Conservation (phyloP, 2,797 vertebrate species). For the Adelosebastes latens region DNA sequence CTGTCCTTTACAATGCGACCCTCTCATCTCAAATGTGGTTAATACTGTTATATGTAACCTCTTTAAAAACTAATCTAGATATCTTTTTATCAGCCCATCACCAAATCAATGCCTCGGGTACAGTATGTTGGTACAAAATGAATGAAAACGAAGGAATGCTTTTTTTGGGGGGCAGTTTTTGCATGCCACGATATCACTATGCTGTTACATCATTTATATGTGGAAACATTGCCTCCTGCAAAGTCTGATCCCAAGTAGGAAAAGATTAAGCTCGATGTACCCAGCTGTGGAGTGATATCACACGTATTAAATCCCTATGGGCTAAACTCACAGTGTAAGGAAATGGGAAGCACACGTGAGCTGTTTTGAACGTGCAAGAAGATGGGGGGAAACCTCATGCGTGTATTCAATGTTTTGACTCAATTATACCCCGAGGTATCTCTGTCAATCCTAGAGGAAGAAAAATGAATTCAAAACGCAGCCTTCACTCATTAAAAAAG, state of each 20-base stretch:
- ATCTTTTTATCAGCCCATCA: neutral
- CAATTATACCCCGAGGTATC: constrained; percentile 26
- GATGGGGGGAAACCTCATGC: neutral
- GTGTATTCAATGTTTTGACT: constrained; percentile 12
- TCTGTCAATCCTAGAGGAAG: constrained; percentile 24
- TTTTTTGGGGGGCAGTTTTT: neutral
- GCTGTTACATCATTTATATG: neutral
- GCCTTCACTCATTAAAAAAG: constrained; percentile 26
- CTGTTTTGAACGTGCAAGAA: neutral
- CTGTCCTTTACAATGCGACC: no score
- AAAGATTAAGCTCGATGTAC: neutral
- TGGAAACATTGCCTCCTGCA: neutral
- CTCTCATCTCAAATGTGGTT: neutral
- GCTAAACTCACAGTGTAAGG: neutral
- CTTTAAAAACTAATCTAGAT: neutral
- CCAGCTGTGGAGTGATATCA: neutral
- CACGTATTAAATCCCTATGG: neutral
- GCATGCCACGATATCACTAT: neutral
- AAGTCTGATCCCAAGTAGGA: neutral
- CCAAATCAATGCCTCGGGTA: neutral
- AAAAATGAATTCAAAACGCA: neutral
- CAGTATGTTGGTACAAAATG: neutral
- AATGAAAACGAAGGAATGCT: neutral
- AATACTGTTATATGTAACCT: neutral
- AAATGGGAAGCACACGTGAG: neutral